A percentile compares a stretch with the other conserved stretches of the same genome.
Evolutionary conservation across 2,113 vertebrate genomes (phyloP).

Genomic region (Sylvilagus bachmani): DNA sequence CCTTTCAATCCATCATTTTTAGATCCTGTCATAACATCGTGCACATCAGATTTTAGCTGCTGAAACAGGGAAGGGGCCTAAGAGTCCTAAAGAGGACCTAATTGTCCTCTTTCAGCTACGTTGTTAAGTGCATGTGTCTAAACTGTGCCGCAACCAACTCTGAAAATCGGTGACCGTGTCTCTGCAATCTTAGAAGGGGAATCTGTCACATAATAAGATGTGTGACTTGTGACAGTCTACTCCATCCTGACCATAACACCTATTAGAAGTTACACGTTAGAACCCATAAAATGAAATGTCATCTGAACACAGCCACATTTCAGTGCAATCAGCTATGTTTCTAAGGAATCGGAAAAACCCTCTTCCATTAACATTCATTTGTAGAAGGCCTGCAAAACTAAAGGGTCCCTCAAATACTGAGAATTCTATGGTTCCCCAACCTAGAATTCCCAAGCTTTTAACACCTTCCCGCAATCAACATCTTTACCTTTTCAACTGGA

Average conservation of each 20-base stretch:
- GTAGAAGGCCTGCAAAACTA: not conserved
- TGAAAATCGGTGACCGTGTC: not conserved
- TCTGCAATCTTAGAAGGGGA: not conserved
- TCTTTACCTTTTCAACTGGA: not conserved
- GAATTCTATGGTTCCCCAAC: not conserved
- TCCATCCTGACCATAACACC: constrained; percentile 35
- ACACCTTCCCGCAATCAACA: constrained; percentile 6
- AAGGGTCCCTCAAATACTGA: not conserved
- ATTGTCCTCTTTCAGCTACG: not conserved
- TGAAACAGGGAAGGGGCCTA: not conserved
- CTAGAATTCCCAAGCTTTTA: not conserved
- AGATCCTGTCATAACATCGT: too few species aligned
- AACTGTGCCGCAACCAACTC: constrained; percentile 33
- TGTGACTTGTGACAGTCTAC: not conserved
- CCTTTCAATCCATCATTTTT: too few species aligned
- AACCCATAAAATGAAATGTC: constrained; percentile 46
- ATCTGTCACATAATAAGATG: not conserved
- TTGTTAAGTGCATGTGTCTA: constrained; percentile 7
- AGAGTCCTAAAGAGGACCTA: not conserved
- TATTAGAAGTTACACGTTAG: constrained; percentile 1
- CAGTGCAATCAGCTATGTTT: not conserved
- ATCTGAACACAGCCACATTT: not conserved
- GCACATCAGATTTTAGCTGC: not conserved
- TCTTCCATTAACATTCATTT: not conserved
- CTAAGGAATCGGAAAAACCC: constrained; percentile 36